A percentile compares a stretch with the other conserved stretches of the same genome.
Conservation (phyloP, 2,888 invertebrate species). For the Cephus pulcher region DNA sequence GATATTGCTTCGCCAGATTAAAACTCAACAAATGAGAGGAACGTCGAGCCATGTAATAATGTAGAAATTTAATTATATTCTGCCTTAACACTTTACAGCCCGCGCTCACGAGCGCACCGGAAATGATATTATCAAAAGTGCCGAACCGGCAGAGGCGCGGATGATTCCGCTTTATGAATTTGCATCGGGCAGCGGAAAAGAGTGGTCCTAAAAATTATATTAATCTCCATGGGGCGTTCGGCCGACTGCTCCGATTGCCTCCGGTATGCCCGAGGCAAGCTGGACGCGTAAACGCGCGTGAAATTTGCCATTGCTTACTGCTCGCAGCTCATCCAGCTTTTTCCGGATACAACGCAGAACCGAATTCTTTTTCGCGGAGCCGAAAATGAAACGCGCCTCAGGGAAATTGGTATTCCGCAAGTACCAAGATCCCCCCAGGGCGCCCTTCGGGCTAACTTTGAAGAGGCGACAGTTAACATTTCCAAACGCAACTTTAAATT, state of each 20-base stretch:
- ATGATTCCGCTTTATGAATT: constrained; percentile 3
- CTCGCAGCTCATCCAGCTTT: neutral
- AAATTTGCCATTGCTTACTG: neutral
- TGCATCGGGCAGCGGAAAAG: neutral
- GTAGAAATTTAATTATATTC: constrained; percentile 49
- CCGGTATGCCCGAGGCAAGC: neutral
- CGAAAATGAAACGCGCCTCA: neutral
- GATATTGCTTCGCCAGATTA: constrained; percentile 57
- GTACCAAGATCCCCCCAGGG: neutral
- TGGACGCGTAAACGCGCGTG: neutral
- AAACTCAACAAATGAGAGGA: constrained; percentile 47
- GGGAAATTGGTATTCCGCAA: neutral
- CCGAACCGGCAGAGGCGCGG: neutral
- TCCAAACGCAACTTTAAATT: constrained; percentile 5
- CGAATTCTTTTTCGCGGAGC: neutral
- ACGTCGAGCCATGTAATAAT: constrained; percentile 38
- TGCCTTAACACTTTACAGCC: neutral
- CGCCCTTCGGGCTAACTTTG: neutral
- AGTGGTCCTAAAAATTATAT: neutral
- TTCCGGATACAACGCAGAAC: neutral
- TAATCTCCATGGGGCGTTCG: neutral
- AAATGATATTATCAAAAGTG: constrained; percentile 7
- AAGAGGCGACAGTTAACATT: constrained; percentile 5
- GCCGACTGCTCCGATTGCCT: neutral
- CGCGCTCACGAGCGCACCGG: neutral